These are phyloP conservation scores for Diachasma alloeum DNA, from an alignment of 1,140 invertebrate genomes.

Conservation along the genomic window DNA sequence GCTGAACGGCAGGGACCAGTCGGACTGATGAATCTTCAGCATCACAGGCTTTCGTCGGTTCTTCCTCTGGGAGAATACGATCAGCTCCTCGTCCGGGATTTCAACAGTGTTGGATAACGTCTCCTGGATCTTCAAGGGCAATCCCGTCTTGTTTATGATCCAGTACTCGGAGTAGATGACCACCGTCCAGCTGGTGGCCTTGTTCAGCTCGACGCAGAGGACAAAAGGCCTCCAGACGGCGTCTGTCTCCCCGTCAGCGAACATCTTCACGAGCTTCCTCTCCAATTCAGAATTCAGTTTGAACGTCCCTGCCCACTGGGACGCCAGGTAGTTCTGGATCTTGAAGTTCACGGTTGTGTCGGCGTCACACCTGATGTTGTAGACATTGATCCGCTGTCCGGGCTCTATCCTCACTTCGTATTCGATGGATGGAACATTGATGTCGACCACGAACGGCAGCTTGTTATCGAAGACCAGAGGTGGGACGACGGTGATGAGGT, in stretches of 20 bases:
- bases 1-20: constrained; percentile 78
- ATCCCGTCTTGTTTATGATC: constrained; percentile 89
- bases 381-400: constrained; percentile 75
- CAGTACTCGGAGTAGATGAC: constrained; percentile 86
- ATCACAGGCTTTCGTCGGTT: constrained; percentile 70
- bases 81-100: constrained; percentile 71
- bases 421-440: constrained; percentile 65
- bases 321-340: constrained; percentile 72
- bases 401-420: constrained; percentile 73
- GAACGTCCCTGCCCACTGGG: constrained; percentile 76
- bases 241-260: constrained; percentile 72
- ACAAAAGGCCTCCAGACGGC: constrained; percentile 71
- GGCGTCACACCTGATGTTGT: constrained; percentile 70
- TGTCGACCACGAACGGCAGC: constrained; percentile 75
- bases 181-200: constrained; percentile 70
- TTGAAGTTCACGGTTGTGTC: constrained; percentile 71
- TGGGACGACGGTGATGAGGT: constrained; percentile 75
- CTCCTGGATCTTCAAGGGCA: constrained; percentile 80
- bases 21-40: constrained; percentile 75
- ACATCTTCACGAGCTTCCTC: constrained; percentile 74
- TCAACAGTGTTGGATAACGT: constrained; percentile 73
- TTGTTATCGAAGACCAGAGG: constrained; percentile 80
- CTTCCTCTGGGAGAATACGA: constrained; percentile 77
- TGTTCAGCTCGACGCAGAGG: constrained; percentile 72
- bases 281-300: constrained; percentile 75